phyloP scores from a whole-genome alignment of 2,797 vertebrate species.

The Peromyscus eremicus region DNA sequence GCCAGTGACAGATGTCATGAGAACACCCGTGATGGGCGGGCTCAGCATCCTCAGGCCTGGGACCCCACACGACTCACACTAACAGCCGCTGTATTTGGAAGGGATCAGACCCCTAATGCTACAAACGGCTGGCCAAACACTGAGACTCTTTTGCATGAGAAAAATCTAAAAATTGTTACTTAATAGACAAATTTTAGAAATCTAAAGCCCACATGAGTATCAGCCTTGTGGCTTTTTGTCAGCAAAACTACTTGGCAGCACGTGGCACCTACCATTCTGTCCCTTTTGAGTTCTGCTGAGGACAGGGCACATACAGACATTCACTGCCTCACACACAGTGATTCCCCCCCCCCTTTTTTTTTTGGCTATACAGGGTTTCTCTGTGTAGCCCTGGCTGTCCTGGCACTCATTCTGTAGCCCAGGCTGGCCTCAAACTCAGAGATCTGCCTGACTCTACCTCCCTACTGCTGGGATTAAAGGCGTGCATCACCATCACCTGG shows the following conservation, averaged over 20 bases:
- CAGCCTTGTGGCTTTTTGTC: not conserved
- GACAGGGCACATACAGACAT: fast-evolving
- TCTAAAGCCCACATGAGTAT: not conserved
- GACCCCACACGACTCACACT: not conserved
- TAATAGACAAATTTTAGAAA: not conserved
- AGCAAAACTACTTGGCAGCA: not conserved
- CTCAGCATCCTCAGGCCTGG: not conserved
- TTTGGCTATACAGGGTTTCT: not conserved
- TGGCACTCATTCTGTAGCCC: not conserved
- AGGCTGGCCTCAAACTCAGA: not conserved
- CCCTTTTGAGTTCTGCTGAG: not conserved
- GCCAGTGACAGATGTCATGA: too few species aligned
- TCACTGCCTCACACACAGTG: not conserved
- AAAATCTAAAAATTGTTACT: not conserved
- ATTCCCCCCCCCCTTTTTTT: too few species aligned
- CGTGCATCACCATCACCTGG: fast-evolving
- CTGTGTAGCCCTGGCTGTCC: not conserved
- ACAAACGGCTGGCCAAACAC: not conserved
- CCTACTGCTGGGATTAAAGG: not conserved
- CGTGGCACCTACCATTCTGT: not conserved
- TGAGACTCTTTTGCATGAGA: not conserved
- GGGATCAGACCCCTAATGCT: not conserved
- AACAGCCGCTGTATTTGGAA: not conserved
- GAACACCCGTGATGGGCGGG: not conserved
- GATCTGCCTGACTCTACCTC: not conserved